Evolutionary conservation across 2,113 vertebrate species (phyloP).

Genomic region (Mixornis gularis): DNA sequence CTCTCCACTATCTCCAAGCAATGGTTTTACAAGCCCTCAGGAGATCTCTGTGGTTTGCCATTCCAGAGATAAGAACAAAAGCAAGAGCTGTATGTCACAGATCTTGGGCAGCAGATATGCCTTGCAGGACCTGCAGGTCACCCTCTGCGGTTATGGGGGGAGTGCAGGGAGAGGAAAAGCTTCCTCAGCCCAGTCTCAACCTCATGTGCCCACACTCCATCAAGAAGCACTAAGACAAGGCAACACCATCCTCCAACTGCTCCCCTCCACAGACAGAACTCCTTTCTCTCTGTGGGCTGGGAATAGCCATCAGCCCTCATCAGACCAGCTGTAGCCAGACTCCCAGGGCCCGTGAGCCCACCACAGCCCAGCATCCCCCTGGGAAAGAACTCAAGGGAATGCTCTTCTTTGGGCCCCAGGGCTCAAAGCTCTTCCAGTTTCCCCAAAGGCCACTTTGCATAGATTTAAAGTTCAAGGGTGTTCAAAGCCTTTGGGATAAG

Average conservation of each 20-base stretch:
- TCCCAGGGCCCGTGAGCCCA: background rate
- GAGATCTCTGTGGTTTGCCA: background rate
- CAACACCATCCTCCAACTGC: background rate
- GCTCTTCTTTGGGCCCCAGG: background rate
- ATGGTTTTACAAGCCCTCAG: background rate
- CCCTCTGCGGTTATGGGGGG: background rate
- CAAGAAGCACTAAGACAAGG: background rate
- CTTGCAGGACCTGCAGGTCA: background rate
- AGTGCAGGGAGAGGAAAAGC: background rate
- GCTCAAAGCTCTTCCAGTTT: background rate
- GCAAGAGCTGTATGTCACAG: background rate
- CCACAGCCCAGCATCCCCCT: background rate
- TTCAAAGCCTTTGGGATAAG: background rate
- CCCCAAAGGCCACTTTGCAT: background rate
- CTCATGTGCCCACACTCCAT: fast-evolving
- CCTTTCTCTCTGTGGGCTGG: background rate
- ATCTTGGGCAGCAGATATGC: background rate
- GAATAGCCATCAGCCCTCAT: background rate
- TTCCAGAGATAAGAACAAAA: background rate
- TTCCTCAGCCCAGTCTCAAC: background rate
- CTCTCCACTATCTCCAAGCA: background rate
- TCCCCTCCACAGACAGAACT: background rate
- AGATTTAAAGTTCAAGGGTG: background rate
- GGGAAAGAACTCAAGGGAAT: background rate
- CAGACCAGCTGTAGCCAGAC: background rate